Percentiles rank a stretch among this genome's conserved stretches.
Conservation (phyloP, 2,797 vertebrate species). For the Gallinago nigripennis region DNA sequence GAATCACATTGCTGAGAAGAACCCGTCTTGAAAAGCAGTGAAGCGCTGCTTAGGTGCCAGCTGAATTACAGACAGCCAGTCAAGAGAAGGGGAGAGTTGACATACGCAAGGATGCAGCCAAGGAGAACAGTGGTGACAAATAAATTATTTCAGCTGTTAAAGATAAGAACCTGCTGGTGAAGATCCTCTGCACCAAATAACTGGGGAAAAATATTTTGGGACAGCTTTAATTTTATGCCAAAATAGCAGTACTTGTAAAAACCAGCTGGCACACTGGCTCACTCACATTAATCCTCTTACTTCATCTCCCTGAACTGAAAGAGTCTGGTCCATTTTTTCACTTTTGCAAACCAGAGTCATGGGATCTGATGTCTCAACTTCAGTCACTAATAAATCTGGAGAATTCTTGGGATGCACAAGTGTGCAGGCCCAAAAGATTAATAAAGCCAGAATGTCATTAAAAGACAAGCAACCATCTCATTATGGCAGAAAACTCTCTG, state of each 20-base stretch:
- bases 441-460: not conserved
- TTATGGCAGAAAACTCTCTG: not conserved
- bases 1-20: not conserved
- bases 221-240: not conserved
- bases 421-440: not conserved
- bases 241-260: not conserved
- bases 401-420: not conserved
- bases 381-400: not conserved
- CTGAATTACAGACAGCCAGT: conserved; percentile 39
- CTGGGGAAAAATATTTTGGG: not conserved
- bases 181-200: not conserved
- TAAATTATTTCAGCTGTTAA: conserved; percentile 48
- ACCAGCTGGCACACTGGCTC: not conserved
- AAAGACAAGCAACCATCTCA: not conserved
- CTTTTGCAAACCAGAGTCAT: not conserved
- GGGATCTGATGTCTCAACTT: not conserved
- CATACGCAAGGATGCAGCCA: conserved; percentile 27
- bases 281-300: not conserved
- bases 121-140: conserved; percentile 53
- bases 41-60: not conserved
- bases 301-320: not conserved
- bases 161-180: conserved; percentile 22
- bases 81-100: conserved; percentile 1
- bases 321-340: not conserved
- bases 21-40: not conserved